Percentiles rank a stretch among this genome's conserved stretches.
Evolutionary conservation across 2,888 invertebrate species (phyloP).

Genomic region (Cerceris rybyensis): DNA sequence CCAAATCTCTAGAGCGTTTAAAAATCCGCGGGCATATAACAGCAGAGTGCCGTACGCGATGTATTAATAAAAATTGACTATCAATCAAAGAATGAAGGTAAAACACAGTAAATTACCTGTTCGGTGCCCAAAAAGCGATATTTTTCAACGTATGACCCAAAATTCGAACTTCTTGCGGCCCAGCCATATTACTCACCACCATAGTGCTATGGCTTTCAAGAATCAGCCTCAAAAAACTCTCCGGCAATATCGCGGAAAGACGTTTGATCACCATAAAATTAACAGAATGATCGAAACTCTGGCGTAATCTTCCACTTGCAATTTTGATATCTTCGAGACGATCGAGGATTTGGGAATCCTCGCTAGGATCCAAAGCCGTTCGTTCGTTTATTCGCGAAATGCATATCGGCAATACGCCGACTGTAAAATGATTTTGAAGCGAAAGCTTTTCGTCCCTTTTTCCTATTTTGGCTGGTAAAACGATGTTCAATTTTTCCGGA

Average conservation of each 20-base stretch:
- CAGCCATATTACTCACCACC: slow-evolving; percentile 83
- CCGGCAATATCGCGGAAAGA: slow-evolving; percentile 81
- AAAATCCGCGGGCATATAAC: too few relatives aligned
- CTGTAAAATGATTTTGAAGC: slow-evolving; percentile 83
- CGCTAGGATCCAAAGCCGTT: slow-evolving; percentile 15
- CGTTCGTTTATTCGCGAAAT: slow-evolving; percentile 68
- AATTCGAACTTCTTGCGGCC: slow-evolving; percentile 80
- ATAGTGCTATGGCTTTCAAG: slow-evolving; percentile 83
- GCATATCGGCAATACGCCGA: slow-evolving; percentile 82
- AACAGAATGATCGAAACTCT: slow-evolving; percentile 81
- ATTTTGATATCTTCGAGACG: slow-evolving; percentile 77
- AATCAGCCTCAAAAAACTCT: slow-evolving; percentile 78
- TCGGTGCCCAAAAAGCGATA: slow-evolving; percentile 84
- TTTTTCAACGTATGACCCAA: slow-evolving; percentile 81
- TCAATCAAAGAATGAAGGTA: too few relatives aligned
- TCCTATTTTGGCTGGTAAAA: slow-evolving; percentile 74
- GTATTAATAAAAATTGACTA: background rate
- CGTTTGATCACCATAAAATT: slow-evolving; percentile 83
- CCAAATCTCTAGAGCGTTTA: too few relatives aligned
- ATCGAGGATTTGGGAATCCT: slow-evolving; percentile 55
- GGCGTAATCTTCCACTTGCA: slow-evolving; percentile 78
- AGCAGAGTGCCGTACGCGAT: too few relatives aligned
- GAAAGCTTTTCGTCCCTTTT: slow-evolving; percentile 62
- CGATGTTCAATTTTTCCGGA: slow-evolving; percentile 72
- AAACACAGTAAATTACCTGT: slow-evolving; percentile 78